phyloP scores from a whole-genome alignment of 2,113 vertebrate species.

The Hemiprocne comata region DNA sequence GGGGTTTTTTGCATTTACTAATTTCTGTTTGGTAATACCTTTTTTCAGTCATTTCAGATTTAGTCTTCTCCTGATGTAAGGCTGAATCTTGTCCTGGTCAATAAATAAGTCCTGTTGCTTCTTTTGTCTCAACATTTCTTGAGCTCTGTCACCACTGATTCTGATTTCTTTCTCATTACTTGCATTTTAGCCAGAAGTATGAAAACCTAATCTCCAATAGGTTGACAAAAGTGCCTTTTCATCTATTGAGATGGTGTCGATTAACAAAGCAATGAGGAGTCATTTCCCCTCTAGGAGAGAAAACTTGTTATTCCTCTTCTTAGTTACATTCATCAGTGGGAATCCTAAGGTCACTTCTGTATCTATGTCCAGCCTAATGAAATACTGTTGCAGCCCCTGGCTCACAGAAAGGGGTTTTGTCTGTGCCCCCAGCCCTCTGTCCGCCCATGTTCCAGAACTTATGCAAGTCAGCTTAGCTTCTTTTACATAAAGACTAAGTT shows the following conservation, averaged over 20 bases:
- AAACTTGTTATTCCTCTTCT: background rate
- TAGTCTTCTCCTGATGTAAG: too few relatives aligned
- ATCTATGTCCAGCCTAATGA: background rate
- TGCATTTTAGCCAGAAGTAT: slow-evolving; percentile 5
- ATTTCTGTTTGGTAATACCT: too few relatives aligned
- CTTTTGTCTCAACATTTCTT: too few relatives aligned
- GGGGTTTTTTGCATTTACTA: too few relatives aligned
- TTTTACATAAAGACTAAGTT: background rate
- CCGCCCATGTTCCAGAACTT: background rate
- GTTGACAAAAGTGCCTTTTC: slow-evolving; percentile 24
- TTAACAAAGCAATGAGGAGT: background rate
- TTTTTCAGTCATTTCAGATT: too few relatives aligned
- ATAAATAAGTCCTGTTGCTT: too few relatives aligned
- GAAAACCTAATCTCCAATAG: background rate
- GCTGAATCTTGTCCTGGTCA: too few relatives aligned
- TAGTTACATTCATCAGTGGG: background rate
- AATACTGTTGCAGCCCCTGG: background rate
- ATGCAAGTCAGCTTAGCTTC: background rate
- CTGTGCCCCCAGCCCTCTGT: too few relatives aligned
- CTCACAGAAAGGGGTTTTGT: background rate
- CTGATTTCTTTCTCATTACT: slow-evolving; percentile 1
- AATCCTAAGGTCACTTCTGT: background rate
- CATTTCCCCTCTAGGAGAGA: background rate
- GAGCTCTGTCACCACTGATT: background rate
- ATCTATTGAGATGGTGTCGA: background rate